phyloP scores from a whole-genome alignment of 1,140 invertebrate genomes.

The Physella acuta region DNA sequence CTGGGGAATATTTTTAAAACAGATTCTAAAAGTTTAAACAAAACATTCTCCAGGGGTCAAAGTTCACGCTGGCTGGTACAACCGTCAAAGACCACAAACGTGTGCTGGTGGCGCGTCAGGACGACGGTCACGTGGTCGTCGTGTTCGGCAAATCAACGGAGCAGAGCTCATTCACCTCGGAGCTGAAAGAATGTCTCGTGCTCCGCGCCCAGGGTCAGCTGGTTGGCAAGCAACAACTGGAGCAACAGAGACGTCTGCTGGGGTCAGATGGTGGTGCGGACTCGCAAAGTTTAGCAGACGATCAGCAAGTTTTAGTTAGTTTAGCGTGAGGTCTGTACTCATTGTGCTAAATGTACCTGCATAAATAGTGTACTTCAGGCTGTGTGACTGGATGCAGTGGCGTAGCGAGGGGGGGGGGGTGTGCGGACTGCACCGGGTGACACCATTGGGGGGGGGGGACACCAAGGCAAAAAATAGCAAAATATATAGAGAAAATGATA shows the following conservation, averaged over 20 bases:
- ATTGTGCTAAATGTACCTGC: background rate
- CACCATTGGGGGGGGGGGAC: too few species aligned
- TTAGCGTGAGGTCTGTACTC: background rate
- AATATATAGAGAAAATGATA: too few species aligned
- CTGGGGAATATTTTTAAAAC: too few species aligned
- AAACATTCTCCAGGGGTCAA: too few species aligned
- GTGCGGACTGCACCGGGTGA: too few species aligned
- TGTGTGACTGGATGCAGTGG: too few species aligned
- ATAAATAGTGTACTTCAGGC: background rate
- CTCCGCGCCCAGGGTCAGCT: background rate
- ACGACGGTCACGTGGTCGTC: background rate
- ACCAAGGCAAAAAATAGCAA: too few species aligned
- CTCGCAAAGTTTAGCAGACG: background rate
- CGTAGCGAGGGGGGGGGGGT: too few species aligned
- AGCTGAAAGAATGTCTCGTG: background rate
- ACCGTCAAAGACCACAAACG: background rate
- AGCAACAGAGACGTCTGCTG: background rate
- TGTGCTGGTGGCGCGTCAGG: background rate
- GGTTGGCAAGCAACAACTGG: background rate
- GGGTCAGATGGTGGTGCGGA: too few species aligned
- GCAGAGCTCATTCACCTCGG: background rate
- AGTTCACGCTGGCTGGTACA: background rate
- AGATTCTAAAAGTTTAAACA: too few species aligned
- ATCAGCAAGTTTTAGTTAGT: background rate
- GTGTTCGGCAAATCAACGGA: background rate